These are phyloP conservation scores for Strigamia crassipes DNA, from an alignment of 2,888 invertebrate species.

Conservation along the genomic window DNA sequence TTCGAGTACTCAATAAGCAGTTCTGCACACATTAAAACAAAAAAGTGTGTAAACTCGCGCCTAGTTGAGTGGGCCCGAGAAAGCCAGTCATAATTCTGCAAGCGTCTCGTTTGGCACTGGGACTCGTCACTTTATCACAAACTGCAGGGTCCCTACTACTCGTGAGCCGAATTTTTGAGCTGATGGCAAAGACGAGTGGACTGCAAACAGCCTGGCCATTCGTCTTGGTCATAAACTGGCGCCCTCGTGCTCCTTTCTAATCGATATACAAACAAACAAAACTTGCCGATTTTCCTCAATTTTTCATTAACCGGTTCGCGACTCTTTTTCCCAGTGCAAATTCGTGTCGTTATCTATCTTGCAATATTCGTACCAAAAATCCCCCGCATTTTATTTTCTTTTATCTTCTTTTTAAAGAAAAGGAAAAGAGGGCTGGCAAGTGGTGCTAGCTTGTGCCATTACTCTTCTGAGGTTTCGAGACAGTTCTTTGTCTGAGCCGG, in stretches of 20 bases:
- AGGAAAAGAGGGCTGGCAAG: not conserved
- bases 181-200: conserved; percentile 21
- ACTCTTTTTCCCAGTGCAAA: too few relatives aligned
- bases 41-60: not conserved
- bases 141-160: not conserved
- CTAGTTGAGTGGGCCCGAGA: not conserved
- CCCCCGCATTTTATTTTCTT: not conserved
- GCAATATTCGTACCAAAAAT: not conserved
- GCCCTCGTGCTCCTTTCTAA: not conserved
- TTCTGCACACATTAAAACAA: not conserved
- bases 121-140: conserved; percentile 17
- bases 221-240: conserved; percentile 8
- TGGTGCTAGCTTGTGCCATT: not conserved
- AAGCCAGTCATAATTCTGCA: not conserved
- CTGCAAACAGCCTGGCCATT: not conserved
- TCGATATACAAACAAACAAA: not conserved
- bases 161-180: conserved; percentile 16
- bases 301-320: too few relatives aligned
- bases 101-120: conserved; percentile 8
- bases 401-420: not conserved
- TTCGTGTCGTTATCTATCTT: not conserved
- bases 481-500: conserved; percentile 1
- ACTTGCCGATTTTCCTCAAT: not conserved
- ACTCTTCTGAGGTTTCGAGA: conserved; percentile 11
- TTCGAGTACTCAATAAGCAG: too few relatives aligned